Percentiles rank a stretch among this genome's conserved stretches.
Evolutionary conservation across 2,113 vertebrate species (phyloP).

Genomic region (Protobothrops mucrosquamatus): DNA sequence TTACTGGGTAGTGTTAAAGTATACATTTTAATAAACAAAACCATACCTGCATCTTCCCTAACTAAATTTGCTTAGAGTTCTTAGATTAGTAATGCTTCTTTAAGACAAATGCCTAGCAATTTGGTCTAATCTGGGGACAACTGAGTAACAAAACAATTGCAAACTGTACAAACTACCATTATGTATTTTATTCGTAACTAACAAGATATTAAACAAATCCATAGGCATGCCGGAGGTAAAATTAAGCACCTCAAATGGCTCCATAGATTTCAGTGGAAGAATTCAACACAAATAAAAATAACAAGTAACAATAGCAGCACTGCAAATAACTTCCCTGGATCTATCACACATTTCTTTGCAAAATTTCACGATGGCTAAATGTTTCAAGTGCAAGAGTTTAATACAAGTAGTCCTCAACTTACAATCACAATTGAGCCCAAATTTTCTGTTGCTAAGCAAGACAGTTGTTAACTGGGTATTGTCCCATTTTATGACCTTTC

Average conservation of each 20-base stretch:
- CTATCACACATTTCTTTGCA: neutral
- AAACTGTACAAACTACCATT: neutral
- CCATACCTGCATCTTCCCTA: neutral
- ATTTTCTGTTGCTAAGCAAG: neutral
- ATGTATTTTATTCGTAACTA: neutral
- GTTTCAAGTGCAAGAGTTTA: neutral
- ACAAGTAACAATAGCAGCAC: neutral
- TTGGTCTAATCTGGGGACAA: neutral
- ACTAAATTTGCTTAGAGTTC: neutral
- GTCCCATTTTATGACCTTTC: neutral
- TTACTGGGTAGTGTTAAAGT: neutral
- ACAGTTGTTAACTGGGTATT: neutral
- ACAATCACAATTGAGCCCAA: neutral
- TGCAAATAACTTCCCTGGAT: neutral
- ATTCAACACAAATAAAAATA: neutral
- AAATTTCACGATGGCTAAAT: neutral
- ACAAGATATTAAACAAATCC: neutral
- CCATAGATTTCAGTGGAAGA: neutral
- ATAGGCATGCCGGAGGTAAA: neutral
- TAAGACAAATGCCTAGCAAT: neutral
- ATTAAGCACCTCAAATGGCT: neutral
- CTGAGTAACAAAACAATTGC: neutral
- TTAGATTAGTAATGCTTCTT: neutral
- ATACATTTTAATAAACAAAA: neutral
- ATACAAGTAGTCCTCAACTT: neutral